Evolutionary conservation across 2,113 vertebrate species (phyloP).

Genomic region (Upupa epops): DNA sequence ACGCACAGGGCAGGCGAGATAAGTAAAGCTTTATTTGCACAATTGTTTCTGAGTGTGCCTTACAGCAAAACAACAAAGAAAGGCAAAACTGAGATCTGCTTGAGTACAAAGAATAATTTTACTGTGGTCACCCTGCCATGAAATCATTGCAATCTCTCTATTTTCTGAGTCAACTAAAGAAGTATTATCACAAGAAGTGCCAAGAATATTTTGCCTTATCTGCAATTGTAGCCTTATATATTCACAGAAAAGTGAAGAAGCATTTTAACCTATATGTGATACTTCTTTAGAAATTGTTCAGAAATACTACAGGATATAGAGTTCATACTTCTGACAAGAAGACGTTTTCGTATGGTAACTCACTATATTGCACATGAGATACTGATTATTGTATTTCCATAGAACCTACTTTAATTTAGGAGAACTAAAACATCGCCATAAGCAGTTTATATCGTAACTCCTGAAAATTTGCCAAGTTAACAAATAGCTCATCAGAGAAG

Average conservation of each 20-base stretch:
- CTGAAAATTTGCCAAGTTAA: not conserved
- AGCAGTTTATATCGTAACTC: not conserved
- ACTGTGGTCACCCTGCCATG: constrained; percentile 16
- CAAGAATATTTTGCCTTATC: constrained; percentile 32
- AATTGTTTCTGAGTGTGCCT: not conserved
- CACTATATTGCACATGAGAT: not conserved
- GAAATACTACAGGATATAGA: not conserved
- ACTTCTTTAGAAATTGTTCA: not conserved
- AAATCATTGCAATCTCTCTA: constrained; percentile 20
- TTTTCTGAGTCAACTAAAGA: constrained; percentile 9
- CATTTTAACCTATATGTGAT: not conserved
- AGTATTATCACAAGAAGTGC: not conserved
- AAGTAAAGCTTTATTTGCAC: constrained; percentile 5
- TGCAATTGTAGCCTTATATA: constrained; percentile 27
- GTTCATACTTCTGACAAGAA: not conserved
- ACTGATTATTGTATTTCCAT: not conserved
- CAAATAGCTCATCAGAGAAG: not conserved
- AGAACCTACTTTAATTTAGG: not conserved
- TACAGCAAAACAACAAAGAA: not conserved
- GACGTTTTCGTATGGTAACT: not conserved
- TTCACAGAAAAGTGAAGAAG: not conserved
- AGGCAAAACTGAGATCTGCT: not conserved
- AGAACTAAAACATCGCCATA: not conserved
- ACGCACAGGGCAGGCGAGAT: not conserved
- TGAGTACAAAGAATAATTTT: not conserved